phyloP scores from a whole-genome alignment of 2,797 vertebrate species.

The Pelobates cultripes region DNA sequence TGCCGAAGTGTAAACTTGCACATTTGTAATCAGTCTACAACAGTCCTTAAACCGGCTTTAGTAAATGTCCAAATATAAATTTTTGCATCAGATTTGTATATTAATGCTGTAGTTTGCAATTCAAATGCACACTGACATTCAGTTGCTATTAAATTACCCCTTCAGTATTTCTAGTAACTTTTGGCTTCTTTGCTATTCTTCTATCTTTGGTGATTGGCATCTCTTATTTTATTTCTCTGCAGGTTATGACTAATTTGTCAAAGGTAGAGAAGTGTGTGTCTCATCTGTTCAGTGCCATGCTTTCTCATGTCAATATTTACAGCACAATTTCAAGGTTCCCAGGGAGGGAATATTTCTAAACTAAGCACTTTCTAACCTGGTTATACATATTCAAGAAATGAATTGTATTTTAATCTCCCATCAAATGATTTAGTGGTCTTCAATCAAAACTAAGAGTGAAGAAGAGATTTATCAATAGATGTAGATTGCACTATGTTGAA shows the following conservation, averaged over 20 bases:
- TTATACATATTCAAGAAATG: slow-evolving; percentile 30
- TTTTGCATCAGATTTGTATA: no score
- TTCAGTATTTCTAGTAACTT: no score
- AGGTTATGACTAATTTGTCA: neutral
- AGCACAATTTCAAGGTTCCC: neutral
- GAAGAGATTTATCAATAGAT: slow-evolving; percentile 43
- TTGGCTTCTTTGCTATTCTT: no score
- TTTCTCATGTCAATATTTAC: neutral
- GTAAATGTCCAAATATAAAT: no score
- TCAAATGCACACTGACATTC: no score
- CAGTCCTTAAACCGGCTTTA: no score
- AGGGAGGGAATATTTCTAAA: neutral
- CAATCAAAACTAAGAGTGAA: slow-evolving; percentile 43
- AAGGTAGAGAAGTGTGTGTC: neutral
- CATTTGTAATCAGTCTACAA: no score
- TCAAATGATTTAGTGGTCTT: slow-evolving; percentile 33
- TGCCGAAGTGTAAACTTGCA: no score
- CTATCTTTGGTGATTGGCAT: no score
- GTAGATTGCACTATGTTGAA: slow-evolving; percentile 41
- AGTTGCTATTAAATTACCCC: no score
- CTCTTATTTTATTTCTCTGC: neutral
- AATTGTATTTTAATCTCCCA: neutral
- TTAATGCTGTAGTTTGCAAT: no score
- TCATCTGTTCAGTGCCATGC: neutral
- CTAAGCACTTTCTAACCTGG: slow-evolving; percentile 2